A percentile compares a stretch with the other conserved stretches of the same genome.
These are phyloP conservation scores for Gephyroberyx darwinii DNA, from an alignment of 2,797 vertebrate genomes.

Conservation along the genomic window DNA sequence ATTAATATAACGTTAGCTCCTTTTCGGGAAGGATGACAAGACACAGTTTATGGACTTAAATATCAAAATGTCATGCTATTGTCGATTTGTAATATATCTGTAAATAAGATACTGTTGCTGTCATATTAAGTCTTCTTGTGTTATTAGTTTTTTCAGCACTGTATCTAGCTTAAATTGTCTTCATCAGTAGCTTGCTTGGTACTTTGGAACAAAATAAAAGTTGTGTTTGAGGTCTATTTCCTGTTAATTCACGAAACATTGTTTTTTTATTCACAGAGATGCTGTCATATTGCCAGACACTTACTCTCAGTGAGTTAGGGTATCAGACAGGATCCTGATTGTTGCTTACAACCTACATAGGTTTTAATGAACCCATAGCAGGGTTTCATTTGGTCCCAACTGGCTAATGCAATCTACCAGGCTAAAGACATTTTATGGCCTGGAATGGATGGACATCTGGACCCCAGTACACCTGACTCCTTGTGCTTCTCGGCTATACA, in stretches of 20 bases:
- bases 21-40: too few species aligned
- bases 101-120: neutral
- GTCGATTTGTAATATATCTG: too few species aligned
- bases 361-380: slow-evolving; percentile 21
- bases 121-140: too few species aligned
- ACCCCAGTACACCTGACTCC: slow-evolving; percentile 39
- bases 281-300: neutral
- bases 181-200: neutral
- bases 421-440: slow-evolving; percentile 34
- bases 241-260: neutral
- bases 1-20: too few species aligned
- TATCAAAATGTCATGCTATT: neutral
- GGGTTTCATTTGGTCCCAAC: slow-evolving; percentile 43
- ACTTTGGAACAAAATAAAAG: neutral
- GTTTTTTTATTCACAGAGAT: neutral
- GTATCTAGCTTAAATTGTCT: slow-evolving; percentile 5
- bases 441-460: slow-evolving; percentile 31
- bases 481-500: slow-evolving; percentile 12
- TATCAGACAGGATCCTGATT: slow-evolving; percentile 3
- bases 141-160: too few species aligned
- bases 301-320: neutral
- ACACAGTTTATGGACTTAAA: slow-evolving; percentile 11
- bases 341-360: slow-evolving; percentile 15
- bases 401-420: slow-evolving; percentile 38
- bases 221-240: neutral